phyloP scores from a whole-genome alignment of 2,888 invertebrate genomes.

The Schizotus pectinicornis region DNA sequence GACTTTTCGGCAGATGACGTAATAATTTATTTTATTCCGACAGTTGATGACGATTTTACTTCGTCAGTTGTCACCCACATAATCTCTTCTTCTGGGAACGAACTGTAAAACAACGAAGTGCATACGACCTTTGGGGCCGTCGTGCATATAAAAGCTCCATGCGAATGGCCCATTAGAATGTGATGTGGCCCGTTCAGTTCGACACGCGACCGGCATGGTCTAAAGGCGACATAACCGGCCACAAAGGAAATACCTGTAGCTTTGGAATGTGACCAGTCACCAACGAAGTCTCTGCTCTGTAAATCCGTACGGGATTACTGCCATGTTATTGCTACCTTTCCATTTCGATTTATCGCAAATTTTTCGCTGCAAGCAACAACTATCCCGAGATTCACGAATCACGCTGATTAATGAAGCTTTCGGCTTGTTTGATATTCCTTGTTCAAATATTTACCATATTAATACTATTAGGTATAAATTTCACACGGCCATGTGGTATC shows the following conservation, averaged over 20 bases:
- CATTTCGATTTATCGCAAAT: constrained; percentile 5
- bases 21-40: too few species aligned
- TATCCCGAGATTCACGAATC: too few species aligned
- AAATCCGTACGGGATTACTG: constrained; percentile 16
- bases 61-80: neutral
- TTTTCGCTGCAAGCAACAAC: neutral
- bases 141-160: constrained; percentile 11
- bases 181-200: constrained; percentile 5
- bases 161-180: constrained; percentile 12
- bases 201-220: constrained; percentile 9
- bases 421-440: too few species aligned
- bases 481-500: too few species aligned
- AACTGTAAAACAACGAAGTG: constrained; percentile 13
- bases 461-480: too few species aligned
- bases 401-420: too few species aligned
- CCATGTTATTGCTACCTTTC: constrained; percentile 7
- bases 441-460: too few species aligned
- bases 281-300: constrained; percentile 3
- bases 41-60: too few species aligned
- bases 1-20: too few species aligned
- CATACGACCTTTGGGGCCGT: constrained; percentile 20
- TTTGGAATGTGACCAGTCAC: constrained; percentile 44
- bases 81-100: neutral
- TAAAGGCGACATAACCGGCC: constrained; percentile 32
- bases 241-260: constrained; percentile 52